These are phyloP conservation scores for Tragelaphus imberbis DNA, from an alignment of 2,113 vertebrate genomes.

Conservation along the genomic window DNA sequence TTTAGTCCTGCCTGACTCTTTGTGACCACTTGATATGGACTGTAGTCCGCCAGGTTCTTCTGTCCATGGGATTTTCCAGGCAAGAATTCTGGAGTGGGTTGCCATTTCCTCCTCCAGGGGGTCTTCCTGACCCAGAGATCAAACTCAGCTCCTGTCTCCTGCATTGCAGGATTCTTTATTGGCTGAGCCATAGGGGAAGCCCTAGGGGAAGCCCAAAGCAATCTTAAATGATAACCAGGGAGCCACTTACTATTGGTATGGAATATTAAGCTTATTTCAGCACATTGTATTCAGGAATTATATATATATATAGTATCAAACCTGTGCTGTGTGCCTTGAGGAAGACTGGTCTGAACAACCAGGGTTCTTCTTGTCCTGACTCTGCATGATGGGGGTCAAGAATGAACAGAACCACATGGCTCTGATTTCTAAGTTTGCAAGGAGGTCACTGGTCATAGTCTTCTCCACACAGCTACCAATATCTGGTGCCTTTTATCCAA, in stretches of 20 bases:
- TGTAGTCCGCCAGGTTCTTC: fast-evolving
- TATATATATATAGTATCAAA: not conserved
- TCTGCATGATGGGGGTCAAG: not conserved
- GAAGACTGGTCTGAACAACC: too few species aligned
- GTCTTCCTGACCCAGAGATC: not conserved
- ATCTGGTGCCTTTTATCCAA: fast-evolving
- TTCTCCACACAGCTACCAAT: not conserved
- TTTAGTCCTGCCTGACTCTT: not conserved
- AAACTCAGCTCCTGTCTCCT: not conserved
- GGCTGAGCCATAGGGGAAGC: not conserved
- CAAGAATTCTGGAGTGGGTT: not conserved
- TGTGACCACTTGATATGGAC: not conserved
- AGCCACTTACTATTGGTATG: not conserved
- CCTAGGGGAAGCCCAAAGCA: not conserved
- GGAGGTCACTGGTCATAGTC: not conserved
- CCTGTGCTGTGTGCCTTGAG: too few species aligned
- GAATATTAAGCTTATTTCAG: not conserved
- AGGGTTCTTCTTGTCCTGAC: too few species aligned
- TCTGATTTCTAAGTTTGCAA: not conserved
- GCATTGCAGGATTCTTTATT: not conserved
- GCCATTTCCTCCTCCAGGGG: not conserved
- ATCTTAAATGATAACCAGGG: not conserved
- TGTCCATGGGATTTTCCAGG: not conserved
- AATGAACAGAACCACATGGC: not conserved
- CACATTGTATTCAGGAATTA: not conserved